These are phyloP conservation scores for Venturia canescens DNA, from an alignment of 1,140 invertebrate genomes.

Conservation along the genomic window DNA sequence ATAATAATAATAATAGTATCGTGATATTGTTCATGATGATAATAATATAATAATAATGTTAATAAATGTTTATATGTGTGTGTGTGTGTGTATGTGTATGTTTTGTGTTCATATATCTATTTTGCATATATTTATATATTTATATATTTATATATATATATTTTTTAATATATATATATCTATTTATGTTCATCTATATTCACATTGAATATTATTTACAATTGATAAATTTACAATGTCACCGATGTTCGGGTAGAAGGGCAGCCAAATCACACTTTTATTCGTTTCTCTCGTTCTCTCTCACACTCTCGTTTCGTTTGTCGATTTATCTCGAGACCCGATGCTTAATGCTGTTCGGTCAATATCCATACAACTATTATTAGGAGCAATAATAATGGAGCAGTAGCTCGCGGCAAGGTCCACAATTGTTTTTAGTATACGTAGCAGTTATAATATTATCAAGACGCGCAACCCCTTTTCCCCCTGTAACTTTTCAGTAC, in stretches of 20 bases:
- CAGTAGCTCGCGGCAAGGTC: conserved; percentile 21
- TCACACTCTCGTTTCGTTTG: neutral
- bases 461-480: neutral
- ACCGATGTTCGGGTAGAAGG: conserved; percentile 7
- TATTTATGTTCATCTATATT: conserved; percentile 75
- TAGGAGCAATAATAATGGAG: neutral
- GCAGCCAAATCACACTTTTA: neutral
- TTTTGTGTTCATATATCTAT: conserved; percentile 71
- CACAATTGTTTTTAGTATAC: conserved; percentile 23
- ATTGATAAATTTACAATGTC: conserved; percentile 72
- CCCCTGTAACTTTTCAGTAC: neutral
- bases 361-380: conserved; percentile 20
- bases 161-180: conserved; percentile 68
- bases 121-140: conserved; percentile 32
- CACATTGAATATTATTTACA: conserved; percentile 77
- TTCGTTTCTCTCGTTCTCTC: neutral
- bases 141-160: conserved; percentile 44
- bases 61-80: conserved; percentile 56
- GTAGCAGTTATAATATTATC: conserved; percentile 34
- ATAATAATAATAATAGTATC: conserved; percentile 57
- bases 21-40: conserved; percentile 53
- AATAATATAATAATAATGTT: conserved; percentile 46
- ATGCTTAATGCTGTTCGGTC: neutral
- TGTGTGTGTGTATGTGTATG: conserved; percentile 44
- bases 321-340: neutral